Conservation (phyloP, 2,888 invertebrate genomes). For the Mythimna ferrago region DNA sequence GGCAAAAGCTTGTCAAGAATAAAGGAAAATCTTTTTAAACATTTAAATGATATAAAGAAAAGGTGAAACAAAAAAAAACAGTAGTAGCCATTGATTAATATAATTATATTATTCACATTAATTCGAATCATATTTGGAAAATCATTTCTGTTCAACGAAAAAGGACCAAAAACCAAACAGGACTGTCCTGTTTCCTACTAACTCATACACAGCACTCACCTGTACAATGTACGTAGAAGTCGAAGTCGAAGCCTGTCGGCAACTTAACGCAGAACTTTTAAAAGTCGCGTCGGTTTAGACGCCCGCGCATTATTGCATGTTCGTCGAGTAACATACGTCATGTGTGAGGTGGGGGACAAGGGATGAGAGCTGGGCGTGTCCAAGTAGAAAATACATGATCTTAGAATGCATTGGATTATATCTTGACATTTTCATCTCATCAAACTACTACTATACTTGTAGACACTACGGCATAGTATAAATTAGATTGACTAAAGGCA, state of each 20-base stretch:
- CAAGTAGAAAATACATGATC: too few relatives aligned
- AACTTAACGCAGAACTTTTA: conserved; percentile 72
- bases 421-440: too few relatives aligned
- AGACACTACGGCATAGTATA: too few relatives aligned
- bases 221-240: conserved; percentile 45
- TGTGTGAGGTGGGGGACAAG: conserved; percentile 27
- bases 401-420: too few relatives aligned
- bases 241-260: conserved; percentile 68
- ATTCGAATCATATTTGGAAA: neutral
- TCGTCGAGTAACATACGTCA: conserved; percentile 55
- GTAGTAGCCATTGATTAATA: neutral
- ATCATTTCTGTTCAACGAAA: neutral
- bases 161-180: neutral
- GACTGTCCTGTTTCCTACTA: conserved; percentile 12
- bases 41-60: too few relatives aligned
- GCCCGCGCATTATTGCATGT: conserved; percentile 70
- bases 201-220: conserved; percentile 33
- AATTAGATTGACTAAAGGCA: too few relatives aligned
- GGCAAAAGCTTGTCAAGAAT: too few relatives aligned
- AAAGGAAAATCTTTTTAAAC: too few relatives aligned
- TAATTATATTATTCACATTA: neutral
- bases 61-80: too few relatives aligned
- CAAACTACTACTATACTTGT: too few relatives aligned
- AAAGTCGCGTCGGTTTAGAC: conserved; percentile 65
- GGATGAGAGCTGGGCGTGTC: neutral